Percentiles rank a stretch among this genome's conserved stretches.
Evolutionary conservation across 2,888 invertebrate species (phyloP).

Genomic region (Geophilus truncorum): DNA sequence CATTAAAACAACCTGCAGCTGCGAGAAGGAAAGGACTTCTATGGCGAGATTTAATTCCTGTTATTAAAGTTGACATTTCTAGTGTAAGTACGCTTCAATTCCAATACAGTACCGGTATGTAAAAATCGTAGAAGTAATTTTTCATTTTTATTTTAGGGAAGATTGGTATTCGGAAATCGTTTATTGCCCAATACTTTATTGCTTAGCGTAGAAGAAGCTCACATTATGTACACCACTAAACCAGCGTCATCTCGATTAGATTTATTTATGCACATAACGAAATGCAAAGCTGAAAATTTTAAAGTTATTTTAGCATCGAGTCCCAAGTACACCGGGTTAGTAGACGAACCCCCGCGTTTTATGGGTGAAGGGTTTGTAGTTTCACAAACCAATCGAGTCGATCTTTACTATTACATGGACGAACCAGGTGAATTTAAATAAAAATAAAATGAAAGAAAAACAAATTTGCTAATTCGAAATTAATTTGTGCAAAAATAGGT

Average conservation of each 20-base stretch:
- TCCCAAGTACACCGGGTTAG: slow-evolving; percentile 86
- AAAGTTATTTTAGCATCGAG: slow-evolving; percentile 91
- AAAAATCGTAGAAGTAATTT: background rate
- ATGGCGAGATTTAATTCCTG: slow-evolving; percentile 94
- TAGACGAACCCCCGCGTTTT: slow-evolving; percentile 89
- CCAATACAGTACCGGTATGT: too few species aligned
- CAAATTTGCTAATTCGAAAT: background rate
- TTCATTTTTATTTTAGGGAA: slow-evolving; percentile 56
- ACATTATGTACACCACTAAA: slow-evolving; percentile 90
- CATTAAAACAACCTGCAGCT: background rate
- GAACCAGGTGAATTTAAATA: too few species aligned
- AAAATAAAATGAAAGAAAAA: slow-evolving; percentile 47
- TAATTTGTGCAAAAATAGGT: too few species aligned
- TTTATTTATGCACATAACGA: slow-evolving; percentile 91
- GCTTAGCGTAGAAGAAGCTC: slow-evolving; percentile 82
- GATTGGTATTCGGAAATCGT: slow-evolving; percentile 91
- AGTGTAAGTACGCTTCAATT: too few species aligned
- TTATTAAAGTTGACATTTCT: slow-evolving; percentile 89
- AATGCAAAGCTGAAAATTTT: slow-evolving; percentile 90
- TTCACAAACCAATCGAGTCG: slow-evolving; percentile 89
- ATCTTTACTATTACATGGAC: slow-evolving; percentile 96
- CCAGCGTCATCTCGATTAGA: slow-evolving; percentile 89
- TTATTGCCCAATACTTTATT: slow-evolving; percentile 88
- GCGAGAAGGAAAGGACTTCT: background rate
- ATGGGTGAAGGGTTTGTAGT: slow-evolving; percentile 99